Base-by-base conservation (phyloP, 2,113 vertebrate species). In the Callopanchax toddi region DNA sequence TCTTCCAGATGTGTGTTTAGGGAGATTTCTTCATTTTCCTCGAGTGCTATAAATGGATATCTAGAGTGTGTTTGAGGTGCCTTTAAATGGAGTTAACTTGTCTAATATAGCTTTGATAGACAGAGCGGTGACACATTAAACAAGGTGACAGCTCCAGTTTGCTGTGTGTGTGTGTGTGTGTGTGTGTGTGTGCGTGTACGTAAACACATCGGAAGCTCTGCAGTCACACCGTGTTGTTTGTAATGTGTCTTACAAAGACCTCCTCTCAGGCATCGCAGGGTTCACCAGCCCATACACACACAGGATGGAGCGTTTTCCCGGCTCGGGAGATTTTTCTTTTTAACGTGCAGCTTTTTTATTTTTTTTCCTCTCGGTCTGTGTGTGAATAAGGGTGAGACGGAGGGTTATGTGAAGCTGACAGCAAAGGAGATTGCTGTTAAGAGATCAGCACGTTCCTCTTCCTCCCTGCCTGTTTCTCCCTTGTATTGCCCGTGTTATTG, bases 361-460 rank as follows among this genome's bases (percentile, higher is more conserved):
- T 21, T 34, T 18, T 7, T 34, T 16, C 43, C 18, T 57, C 37
- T 11, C 60, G 55, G 64, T 74, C 74, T 60, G 67, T 75, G 60
- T 74, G 69, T 81, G 81, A 83, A 81, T 79, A 53, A 74, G 75
- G 78, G 80, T 81, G 73, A 88, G 81, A 79, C 58, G 20, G 71
- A 81, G 73, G 86, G 80, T 87, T 84, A 83, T 67, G 67, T 55
- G 67, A 63, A 78, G 81, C 73, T 81, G 82, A 86, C 81, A 82
- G 81, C 72, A 60, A 71, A 82, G 74, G 76, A 85, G 78, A 88
- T 86, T 86, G 76, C 81, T 81, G 84, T 87, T 84, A 84, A 89
- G 85, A 79, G 75, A 83, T 81, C 82, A 57, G 63, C 61, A 64
- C 77, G 62, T 86, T 84, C 86, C 83, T 86, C 81, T 79, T 76